Evolutionary conservation across 2,888 invertebrate genomes (phyloP), one percentile per base, ranked within the genome.

Genomic region (Nezara viridula): DNA sequence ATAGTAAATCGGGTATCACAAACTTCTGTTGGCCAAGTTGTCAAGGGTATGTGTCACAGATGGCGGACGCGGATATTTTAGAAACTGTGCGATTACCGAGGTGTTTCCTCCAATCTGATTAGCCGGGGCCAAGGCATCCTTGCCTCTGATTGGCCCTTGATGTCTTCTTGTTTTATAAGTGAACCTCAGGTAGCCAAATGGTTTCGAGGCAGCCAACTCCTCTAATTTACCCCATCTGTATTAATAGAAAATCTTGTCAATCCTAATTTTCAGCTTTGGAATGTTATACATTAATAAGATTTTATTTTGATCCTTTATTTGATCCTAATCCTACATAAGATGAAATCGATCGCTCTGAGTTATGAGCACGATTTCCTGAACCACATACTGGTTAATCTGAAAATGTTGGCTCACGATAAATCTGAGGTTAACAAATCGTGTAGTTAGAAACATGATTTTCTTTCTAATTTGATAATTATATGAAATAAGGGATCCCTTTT

Each of bases 101-200:
- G 14, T 73, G 37, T 73, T 73, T 73, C 66, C 66, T 37, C 66
- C 66, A 73, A 73, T 73, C 66, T 10, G 66, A 73, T 73, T 32
- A 73, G 37, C 37, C 37, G 19, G 37, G 32, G 66, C 66, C 66
- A 73, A 73, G 66, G 16, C 16, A 37, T 6, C 2, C 37, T 73
- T 32, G 32, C 66, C 19, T 73, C 32, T 73, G 66, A 73, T 73
- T 73, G 66, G 66, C n/a, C 37, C 19, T 27, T 32, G 27, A 32
- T 60, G 14, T 60, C 14, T 7, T 60, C 32, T 37, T 37, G 66
- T 73, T 73, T 37, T 73, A 37, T 73, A 32, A 7, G 19, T 37
- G 37, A 19, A 73, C 32, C 6, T 37, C 4, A 19, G 19, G 19
- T 19, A 73, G 66, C 66, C 66, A 73, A 73, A 73, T 73, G 66